Base-by-base conservation (phyloP, 2,113 vertebrate species). In the Atlantisia rogersi region DNA sequence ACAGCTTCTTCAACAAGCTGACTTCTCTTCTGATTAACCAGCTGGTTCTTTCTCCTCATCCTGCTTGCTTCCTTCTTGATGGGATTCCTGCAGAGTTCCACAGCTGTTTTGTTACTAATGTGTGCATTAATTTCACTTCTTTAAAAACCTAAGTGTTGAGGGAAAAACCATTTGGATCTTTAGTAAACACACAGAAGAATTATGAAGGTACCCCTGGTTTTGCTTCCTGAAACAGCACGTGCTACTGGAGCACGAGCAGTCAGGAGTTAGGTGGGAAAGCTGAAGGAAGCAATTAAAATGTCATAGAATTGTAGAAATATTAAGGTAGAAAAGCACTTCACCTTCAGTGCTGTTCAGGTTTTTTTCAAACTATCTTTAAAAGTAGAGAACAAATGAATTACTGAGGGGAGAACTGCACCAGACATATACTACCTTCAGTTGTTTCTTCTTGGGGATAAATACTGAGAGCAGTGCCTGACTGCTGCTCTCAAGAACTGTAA, bases 41-140 rank as follows among this genome's bases (percentile, higher is more conserved):
- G 88, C 92, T 89, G 91, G 81, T 71, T 82, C 92, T 91, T 94
- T 94, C 90, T 88, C 39, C 86, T 71, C 67, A 82, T 39, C 69
- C 64, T 65, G 63, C 68, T 78, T 56, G 83, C 88, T 95, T 94
- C 95, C 92, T 94, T 92, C 74, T 93, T 95, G 97, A 94, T 83
- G 91, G 93, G 90, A 95, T 96, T 93, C 96, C 97, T 95, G 95
- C 88, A 88, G 97, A 97, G 97, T 58, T 97, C 90, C 78, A 63
- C 84, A 90, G 95, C 56, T 86, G 35, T 94, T 93, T 96, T 80
- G 84, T 73, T 96, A 97, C 89, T 94, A 88, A 92, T 58, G 83
- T 67, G 50, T 82, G 50, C 93, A 97, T 90, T 97, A 95, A 96
- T 91, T 96, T 94, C 50, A 91, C 76, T 93, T 94, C 71, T 88